Evolutionary conservation across 2,888 invertebrate genomes (phyloP).

Genomic region (Leucozona laternaria): DNA sequence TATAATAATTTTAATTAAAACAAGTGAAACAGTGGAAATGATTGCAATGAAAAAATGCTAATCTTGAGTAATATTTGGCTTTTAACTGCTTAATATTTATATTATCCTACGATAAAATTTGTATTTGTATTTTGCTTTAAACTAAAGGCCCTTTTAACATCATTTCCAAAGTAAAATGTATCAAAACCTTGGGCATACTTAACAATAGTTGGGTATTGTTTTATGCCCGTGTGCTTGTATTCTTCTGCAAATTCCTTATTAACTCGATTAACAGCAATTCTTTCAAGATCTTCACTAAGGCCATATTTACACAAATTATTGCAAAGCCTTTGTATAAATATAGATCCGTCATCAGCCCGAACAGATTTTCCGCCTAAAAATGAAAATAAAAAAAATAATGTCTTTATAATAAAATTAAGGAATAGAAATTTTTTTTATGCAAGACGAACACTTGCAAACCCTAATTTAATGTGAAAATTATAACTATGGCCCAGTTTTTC

Average conservation of each 20-base stretch:
- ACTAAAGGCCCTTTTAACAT: neutral
- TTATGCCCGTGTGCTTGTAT: neutral
- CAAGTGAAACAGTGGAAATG: no score
- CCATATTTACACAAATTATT: slow-evolving; percentile 4
- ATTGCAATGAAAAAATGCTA: no score
- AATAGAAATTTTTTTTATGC: no score
- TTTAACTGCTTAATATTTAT: no score
- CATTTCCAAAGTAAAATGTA: slow-evolving; percentile 7
- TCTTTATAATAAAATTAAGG: no score
- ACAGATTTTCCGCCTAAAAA: slow-evolving; percentile 15
- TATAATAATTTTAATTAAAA: no score
- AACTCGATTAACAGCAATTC: neutral
- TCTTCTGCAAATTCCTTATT: neutral
- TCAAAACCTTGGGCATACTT: neutral
- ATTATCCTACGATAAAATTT: neutral
- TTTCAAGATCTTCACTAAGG: slow-evolving; percentile 8
- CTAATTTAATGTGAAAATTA: no score
- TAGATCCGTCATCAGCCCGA: neutral
- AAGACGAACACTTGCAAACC: no score
- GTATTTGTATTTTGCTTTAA: neutral
- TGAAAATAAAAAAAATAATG: no score
- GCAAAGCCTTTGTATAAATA: slow-evolving; percentile 22
- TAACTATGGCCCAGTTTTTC: no score
- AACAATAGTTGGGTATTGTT: slow-evolving; percentile 10
- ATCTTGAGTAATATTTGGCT: no score